Conservation (phyloP, 2,113 vertebrate genomes). For the Lophochroa leadbeateri region DNA sequence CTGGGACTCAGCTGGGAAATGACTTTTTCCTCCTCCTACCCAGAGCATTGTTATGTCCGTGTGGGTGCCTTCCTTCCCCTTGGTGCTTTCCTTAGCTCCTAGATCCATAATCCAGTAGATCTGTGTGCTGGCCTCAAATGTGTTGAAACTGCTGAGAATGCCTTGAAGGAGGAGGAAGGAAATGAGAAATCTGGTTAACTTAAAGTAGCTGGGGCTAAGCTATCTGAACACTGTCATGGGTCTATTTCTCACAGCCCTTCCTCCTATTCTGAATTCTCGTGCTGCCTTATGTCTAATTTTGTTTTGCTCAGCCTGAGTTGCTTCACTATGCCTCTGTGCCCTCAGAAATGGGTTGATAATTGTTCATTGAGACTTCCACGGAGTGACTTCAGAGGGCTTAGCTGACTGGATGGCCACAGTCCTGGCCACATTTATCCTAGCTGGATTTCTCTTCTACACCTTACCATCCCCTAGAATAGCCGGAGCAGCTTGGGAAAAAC, state of each 20-base stretch:
- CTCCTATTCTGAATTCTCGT: not conserved
- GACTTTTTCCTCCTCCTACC: not conserved
- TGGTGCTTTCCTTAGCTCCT: not conserved
- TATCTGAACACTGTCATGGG: not conserved
- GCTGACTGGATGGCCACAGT: not conserved
- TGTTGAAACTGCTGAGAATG: not conserved
- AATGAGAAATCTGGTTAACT: not conserved
- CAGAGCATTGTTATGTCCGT: not conserved
- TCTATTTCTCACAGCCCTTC: not conserved
- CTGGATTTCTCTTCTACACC: not conserved
- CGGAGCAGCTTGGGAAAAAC: not conserved
- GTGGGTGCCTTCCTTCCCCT: not conserved
- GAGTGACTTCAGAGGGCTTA: not conserved
- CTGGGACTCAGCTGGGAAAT: not conserved
- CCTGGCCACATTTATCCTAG: not conserved
- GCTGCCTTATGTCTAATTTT: not conserved
- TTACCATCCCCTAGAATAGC: not conserved
- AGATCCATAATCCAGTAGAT: not conserved
- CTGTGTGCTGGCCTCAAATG: not conserved
- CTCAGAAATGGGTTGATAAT: not conserved
- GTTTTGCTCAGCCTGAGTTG: not conserved
- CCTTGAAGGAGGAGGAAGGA: not conserved
- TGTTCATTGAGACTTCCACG: not conserved
- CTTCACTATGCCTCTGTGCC: not conserved
- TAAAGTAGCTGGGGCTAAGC: not conserved